Conservation (phyloP, 2,113 vertebrate genomes). For the Tinamus guttatus region DNA sequence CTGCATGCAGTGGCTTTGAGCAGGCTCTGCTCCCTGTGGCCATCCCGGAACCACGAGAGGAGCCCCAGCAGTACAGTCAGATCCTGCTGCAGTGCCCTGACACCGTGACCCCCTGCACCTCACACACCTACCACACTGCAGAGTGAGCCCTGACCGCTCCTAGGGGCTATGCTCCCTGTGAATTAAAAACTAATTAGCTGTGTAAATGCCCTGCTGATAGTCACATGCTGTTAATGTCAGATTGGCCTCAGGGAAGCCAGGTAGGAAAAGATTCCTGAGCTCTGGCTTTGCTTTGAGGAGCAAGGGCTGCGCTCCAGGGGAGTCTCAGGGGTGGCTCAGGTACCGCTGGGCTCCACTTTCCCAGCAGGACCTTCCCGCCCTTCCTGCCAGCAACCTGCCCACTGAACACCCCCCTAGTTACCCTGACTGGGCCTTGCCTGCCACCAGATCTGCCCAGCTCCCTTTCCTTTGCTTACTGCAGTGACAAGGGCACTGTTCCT, state of each 20-base stretch:
- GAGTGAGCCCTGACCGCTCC: background rate
- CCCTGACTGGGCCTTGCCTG: constrained; percentile 16
- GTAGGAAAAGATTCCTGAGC: fast-evolving
- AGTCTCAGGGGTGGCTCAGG: background rate
- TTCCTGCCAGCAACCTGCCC: background rate
- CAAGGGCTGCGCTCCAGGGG: constrained; percentile 1
- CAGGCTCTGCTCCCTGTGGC: background rate
- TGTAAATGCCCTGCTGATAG: background rate
- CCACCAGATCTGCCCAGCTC: constrained; percentile 30
- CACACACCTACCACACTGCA: background rate
- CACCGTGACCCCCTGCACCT: background rate
- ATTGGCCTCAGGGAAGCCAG: background rate
- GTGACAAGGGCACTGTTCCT: constrained; percentile 15
- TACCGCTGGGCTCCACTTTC: background rate
- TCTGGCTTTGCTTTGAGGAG: background rate
- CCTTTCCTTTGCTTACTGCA: background rate
- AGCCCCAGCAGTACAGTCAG: background rate
- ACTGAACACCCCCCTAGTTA: background rate
- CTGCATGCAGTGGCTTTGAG: background rate
- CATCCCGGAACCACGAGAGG: background rate
- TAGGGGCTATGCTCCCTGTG: background rate
- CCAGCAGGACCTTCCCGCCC: background rate
- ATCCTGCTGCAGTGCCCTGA: background rate
- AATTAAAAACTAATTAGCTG: constrained; percentile 11
- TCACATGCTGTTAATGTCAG: background rate